Conservation (phyloP, 2,797 vertebrate species). For the Acomys russatus region DNA sequence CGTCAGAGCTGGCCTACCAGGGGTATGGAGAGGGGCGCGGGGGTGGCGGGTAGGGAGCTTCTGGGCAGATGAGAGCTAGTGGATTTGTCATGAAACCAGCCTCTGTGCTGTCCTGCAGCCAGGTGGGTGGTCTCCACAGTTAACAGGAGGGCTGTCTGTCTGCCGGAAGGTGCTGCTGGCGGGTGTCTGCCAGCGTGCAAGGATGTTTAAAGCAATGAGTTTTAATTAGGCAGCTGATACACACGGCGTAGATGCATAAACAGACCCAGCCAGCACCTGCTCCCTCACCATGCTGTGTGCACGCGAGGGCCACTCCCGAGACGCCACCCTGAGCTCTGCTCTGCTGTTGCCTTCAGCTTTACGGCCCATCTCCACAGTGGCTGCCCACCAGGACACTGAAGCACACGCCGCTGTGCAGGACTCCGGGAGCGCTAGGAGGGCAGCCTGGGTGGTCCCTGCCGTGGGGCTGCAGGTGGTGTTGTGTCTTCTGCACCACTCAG, state of each 20-base stretch:
- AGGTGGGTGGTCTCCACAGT: background rate
- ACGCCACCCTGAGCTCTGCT: rapidly evolving
- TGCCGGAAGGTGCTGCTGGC: background rate
- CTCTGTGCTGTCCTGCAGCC: background rate
- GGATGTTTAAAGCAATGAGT: background rate
- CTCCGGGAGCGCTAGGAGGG: background rate
- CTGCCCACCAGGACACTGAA: background rate
- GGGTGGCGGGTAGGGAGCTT: background rate
- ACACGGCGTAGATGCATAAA: background rate
- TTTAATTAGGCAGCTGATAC: background rate
- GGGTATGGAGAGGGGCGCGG: background rate
- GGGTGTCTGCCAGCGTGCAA: background rate
- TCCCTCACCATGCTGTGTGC: background rate
- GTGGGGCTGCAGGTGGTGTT: background rate
- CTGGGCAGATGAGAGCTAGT: background rate
- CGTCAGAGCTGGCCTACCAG: background rate
- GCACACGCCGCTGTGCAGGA: background rate
- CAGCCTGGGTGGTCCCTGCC: background rate
- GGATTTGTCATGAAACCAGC: background rate
- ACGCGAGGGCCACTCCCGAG: background rate
- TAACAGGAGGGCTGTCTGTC: background rate
- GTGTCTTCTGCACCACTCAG: background rate
- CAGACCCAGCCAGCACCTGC: background rate
- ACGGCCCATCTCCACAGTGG: no score
- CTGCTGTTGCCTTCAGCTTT: no score